These are phyloP conservation scores for Ibidorhyncha struthersii DNA, from an alignment of 2,113 vertebrate species.

Conservation along the genomic window DNA sequence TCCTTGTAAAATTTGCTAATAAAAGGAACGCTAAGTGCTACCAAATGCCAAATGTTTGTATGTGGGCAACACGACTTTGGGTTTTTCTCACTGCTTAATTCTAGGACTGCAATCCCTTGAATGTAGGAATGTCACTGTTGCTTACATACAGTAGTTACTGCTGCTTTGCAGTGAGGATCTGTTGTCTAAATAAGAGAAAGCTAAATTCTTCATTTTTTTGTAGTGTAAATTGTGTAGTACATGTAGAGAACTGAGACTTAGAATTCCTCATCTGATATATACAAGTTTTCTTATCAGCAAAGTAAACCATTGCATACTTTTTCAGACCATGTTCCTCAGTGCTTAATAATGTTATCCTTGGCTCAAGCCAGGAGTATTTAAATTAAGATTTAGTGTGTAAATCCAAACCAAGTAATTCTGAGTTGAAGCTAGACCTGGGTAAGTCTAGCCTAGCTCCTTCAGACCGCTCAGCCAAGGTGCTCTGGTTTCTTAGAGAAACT, in stretches of 20 bases:
- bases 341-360: neutral
- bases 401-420: neutral
- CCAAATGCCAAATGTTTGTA: neutral
- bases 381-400: neutral
- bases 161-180: neutral
- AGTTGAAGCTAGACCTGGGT: neutral
- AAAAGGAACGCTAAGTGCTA: neutral
- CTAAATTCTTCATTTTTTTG: neutral
- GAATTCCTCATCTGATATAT: neutral
- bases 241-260: neutral
- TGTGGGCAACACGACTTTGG: neutral
- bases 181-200: conserved; percentile 10
- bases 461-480: neutral
- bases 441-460: neutral
- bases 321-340: neutral
- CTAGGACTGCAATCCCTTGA: neutral
- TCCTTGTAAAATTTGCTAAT: neutral
- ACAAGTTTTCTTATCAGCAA: neutral
- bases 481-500: neutral
- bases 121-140: neutral
- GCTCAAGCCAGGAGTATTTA: neutral
- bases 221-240: neutral
- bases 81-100: neutral
- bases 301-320: neutral
- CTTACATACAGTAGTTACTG: neutral